Base-by-base conservation (phyloP, 1,140 invertebrate species). In the Gonioctena quinquepunctata region DNA sequence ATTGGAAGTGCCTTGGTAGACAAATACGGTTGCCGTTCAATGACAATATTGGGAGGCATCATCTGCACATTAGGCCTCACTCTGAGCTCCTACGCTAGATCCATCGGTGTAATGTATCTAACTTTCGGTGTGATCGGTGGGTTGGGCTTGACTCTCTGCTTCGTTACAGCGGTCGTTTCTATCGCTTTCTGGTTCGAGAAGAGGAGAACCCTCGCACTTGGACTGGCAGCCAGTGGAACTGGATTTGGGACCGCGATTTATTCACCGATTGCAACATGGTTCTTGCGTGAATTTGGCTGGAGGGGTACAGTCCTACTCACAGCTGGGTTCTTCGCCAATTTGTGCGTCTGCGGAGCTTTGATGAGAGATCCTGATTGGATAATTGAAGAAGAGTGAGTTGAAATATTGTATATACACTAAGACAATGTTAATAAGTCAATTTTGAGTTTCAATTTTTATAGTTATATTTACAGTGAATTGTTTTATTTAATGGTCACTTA, bases 171-270 rank as follows among this genome's bases (percentile, higher is more conserved):
- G 0, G 94, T 96, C 1, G 96, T 98, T 1, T 91, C 90, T 42
- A 96, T 99, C 61, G 96, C 96, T 8, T 97, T 95, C 80, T 99
- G 97, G 89, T 99, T 99, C 81, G 96, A 99, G 73, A 94, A 94
- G 78, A 93, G 92, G 77, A 87, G 96, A 23, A 95, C 93, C 5
- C 85, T 99, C 48, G 97, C 97, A 3, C 95, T 95, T 13, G 95
- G 97, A 1, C 88, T 98, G 26, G 93, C 95, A 0, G 95, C 96
- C 1, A 95, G 94, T 76, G 95, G 95, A 22, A 94, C 93, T 6
- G 93, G 93, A 1, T 89, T 94, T 21, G 93, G 96, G 8, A 89
- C 94, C 0, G 94, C 96, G 79, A 83, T 96, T 2, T 95, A 95
- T 81, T 92, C 94, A 1, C 94, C 94, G 0, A 86, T 95, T 83